Evolutionary conservation across 1,140 invertebrate species (phyloP), one percentile per base, ranked within the genome.

Genomic region (Caerostris darwini): DNA sequence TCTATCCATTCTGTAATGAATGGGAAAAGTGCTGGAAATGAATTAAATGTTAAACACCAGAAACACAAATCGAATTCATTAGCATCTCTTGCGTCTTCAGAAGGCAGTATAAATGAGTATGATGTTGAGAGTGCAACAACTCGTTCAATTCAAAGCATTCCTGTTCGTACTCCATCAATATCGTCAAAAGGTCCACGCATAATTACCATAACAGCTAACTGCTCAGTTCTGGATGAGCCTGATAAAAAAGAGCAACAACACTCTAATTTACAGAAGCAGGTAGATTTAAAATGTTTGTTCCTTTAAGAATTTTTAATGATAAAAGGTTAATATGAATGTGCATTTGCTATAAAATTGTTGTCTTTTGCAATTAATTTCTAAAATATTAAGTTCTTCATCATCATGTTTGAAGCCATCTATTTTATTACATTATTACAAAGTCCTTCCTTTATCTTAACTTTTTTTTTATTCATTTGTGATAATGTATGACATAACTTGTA

Each of bases 21-120:
- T 53, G 85, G 85, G 8, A 53, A 87, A 50, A 14, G n/a, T 34
- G 34, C 14, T 0, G n/a, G 7, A 85, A 50, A 59, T 61, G 53
- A 19, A n/a, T 7, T 7, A n/a, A 77, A 77, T n/a, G 19, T 12
- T 77, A 57, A 8, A 3, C 53, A 67, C 7, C n/a, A 89, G 53
- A 56, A 7, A 50, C 54, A 3, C 10, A 64, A 82, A 56, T 82
- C 71, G n/a, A 94, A 89, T 71, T 85, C 83, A 17, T 91, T 57
- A 88, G 92, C 64, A 7, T 94, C 92, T 5, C 56, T 85, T 14
- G 69, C 89, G 8, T 69, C 94, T 81, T 95, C 95, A 17, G 94
- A 86, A 81, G 95, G 71, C 19, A 93, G 94, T 88, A 56, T 95
- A 64, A 90, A 94, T 88, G 90, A 95, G 61, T 95, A 94, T 89